phyloP scores from a whole-genome alignment of 2,797 vertebrate genomes.

The Enteromius radiatus region DNA sequence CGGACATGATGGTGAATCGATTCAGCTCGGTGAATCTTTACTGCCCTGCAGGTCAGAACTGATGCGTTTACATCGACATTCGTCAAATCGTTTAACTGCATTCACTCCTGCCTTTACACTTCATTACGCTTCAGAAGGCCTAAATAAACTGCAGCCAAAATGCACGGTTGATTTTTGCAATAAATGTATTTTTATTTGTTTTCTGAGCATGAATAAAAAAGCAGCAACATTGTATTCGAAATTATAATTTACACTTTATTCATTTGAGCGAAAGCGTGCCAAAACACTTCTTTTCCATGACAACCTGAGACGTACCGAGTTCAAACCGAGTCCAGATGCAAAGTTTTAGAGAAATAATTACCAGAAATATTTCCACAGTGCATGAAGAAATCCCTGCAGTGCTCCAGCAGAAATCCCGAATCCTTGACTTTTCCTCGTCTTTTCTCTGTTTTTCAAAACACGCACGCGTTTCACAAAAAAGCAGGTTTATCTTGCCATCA shows the following conservation, averaged over 20 bases:
- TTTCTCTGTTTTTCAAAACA: neutral
- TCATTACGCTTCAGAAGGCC: conserved; percentile 29
- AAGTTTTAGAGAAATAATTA: conserved; percentile 31
- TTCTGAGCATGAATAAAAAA: neutral
- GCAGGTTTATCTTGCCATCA: conserved; percentile 1
- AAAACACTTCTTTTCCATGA: neutral
- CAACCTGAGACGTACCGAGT: neutral
- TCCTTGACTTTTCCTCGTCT: neutral
- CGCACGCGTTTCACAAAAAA: neutral
- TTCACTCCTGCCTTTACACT: conserved; percentile 19
- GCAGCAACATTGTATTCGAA: neutral
- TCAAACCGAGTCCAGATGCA: conserved; percentile 3
- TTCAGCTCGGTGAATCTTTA: conserved; percentile 69
- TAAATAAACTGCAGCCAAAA: neutral
- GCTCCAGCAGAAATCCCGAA: neutral
- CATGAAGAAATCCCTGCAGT: neutral
- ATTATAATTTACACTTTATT: neutral
- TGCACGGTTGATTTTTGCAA: neutral
- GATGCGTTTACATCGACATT: conserved; percentile 76
- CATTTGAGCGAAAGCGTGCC: neutral
- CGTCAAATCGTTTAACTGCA: conserved; percentile 56
- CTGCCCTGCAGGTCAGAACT: conserved; percentile 72
- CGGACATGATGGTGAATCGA: conserved; percentile 77
- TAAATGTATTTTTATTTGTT: neutral
- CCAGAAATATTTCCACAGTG: neutral